Evolutionary conservation across 2,888 invertebrate genomes (phyloP).

Genomic region (Euproctis similis): DNA sequence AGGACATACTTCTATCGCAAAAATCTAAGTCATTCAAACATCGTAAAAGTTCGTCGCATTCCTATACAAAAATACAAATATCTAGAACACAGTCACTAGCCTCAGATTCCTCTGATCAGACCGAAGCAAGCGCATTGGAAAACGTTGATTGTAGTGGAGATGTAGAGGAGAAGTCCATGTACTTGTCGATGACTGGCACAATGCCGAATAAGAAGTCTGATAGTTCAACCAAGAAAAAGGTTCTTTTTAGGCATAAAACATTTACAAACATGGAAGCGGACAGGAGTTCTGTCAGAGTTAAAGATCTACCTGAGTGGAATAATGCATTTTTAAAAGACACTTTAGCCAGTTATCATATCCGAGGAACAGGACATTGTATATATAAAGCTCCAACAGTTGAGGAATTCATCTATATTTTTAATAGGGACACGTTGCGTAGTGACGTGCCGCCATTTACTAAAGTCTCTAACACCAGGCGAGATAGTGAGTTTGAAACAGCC

Average conservation of each 20-base stretch:
- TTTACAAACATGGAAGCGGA: conserved; percentile 67
- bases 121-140: conserved; percentile 65
- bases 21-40: conserved; percentile 67
- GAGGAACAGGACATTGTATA: conserved; percentile 68
- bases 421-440: conserved; percentile 56
- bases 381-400: conserved; percentile 59
- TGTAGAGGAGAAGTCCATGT: conserved; percentile 39
- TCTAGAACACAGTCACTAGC: conserved; percentile 49
- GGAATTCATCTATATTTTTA: conserved; percentile 66
- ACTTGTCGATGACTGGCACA: conserved; percentile 61
- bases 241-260: conserved; percentile 66
- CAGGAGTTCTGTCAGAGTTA: conserved; percentile 47
- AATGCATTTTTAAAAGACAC: conserved; percentile 57
- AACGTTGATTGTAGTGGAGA: conserved; percentile 64
- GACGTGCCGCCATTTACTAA: conserved; percentile 50
- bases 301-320: conserved; percentile 49
- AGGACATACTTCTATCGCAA: conserved; percentile 63
- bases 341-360: conserved; percentile 59
- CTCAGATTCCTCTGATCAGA: conserved; percentile 52
- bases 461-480: conserved; percentile 44
- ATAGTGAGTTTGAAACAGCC: conserved; percentile 64
- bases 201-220: conserved; percentile 52
- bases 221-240: conserved; percentile 44
- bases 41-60: conserved; percentile 30
- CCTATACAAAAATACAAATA: conserved; percentile 34